Evolutionary conservation across 2,888 invertebrate species (phyloP), one percentile per base, ranked within the genome.

Genomic region (Synergus gifuensis): DNA sequence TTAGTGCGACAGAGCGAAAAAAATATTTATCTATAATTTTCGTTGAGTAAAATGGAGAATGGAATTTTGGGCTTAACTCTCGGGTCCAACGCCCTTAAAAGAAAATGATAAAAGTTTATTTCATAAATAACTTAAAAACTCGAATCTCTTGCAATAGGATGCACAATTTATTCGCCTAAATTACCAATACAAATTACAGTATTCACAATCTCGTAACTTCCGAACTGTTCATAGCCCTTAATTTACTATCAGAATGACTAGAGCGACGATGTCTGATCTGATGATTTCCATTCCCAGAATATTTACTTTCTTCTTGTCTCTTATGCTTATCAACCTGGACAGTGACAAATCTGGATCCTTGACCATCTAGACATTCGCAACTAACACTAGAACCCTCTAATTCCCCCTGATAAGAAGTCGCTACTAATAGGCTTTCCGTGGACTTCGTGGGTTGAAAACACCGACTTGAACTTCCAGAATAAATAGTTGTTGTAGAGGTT

Each of bases 361-460:
- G 83, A 54, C 88, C 90, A 82, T 93, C 96, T 16, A 94, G 93
- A 88, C 96, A 96, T 81, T 96, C 96, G 89, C 96, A 96, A 78
- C 95, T 95, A 8, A 95, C 90, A 87, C 95, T 95, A n/a, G 73
- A 73, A 3, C 95, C 95, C 87, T 96, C 96, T 0, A 95, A 94
- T 0, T 95, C 93, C 73, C 94, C 92, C 83, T 94, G 94, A 89
- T 95, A 95, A 85, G 95, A 95, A 2, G 95, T 94, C 22, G 95
- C 94, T 64, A 96, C 94, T 28, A 96, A 93, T 28, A 97, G 93
- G 89, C 96, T 97, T 91, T 97, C 97, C 0, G 97, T 96, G 0
- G 97, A 97, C 90, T 97, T 97, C 1, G 96, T 96, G 0, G 96
- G 91, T 90, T 95, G 92, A 90, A 95, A 92, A 91, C 95, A 94